Evolutionary conservation across 2,888 invertebrate species (phyloP), one percentile per base, ranked within the genome.

Genomic region (Drosophila monieri): DNA sequence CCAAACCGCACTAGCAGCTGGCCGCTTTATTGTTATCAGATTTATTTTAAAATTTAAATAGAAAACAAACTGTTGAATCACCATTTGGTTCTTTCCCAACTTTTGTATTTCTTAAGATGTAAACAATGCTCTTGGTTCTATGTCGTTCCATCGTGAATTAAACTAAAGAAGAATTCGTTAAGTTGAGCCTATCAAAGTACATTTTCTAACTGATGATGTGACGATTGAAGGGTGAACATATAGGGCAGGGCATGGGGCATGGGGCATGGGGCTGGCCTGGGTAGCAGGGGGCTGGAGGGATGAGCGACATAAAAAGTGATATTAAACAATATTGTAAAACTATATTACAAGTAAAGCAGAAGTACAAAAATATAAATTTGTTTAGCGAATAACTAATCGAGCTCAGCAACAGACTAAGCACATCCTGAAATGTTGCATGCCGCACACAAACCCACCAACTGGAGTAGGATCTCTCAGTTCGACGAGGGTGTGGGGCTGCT

Each of bases 401-500:
- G 51, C 18, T 8, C 27, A 27, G 44, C 43, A 48, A 18, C 46
- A 49, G 37, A 21, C 25, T 32, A 15, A 32, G 10, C 37, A 39
- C 32, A 35, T 49, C 21, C 37, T 49, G 46, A 39, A 52, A 14
- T 44, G 41, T 52, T 46, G 35, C 44, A 6, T 39, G 35, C 48
- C 39, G 51, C 30, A 59, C 9, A 41, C 8, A 43, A 21, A 14
- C 2, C 21, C 37, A 41, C 39, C 67, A 52, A 67, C 61, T 67
- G 56, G 57, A 35, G 35, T 9, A 18, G 9, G 18, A 9, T 43
- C 39, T 35, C 49, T 85, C 93, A 93, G 88, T 93, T 94, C 62
- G 93, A 93, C 86, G 93, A 94, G 21, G 96, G 96, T 85, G 93
- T 94, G 27, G 96, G 96, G 91, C 96, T 96, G 90, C 96, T 96